Percentiles rank a stretch among this genome's conserved stretches.
Evolutionary conservation across 2,113 vertebrate genomes (phyloP).

Genomic region (Tychaedon coryphoeus): DNA sequence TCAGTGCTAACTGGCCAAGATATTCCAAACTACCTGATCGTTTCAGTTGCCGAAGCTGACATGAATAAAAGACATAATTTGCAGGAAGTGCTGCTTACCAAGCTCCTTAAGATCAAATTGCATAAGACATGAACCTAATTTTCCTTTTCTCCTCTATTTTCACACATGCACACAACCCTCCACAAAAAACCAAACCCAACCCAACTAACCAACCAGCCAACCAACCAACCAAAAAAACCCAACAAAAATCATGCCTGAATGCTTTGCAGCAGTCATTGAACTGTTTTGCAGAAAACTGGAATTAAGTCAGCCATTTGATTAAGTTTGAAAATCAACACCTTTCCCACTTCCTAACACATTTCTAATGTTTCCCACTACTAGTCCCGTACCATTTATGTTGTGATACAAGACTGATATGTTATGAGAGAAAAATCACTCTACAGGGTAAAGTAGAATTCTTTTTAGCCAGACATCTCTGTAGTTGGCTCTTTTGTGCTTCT

Average conservation of each 20-base stretch:
- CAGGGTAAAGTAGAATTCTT: neutral
- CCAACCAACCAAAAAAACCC: neutral
- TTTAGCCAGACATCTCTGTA: neutral
- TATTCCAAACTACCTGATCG: neutral
- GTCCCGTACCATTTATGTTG: fast-evolving
- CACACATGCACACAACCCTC: neutral
- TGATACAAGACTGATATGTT: neutral
- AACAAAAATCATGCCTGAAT: neutral
- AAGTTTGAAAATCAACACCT: neutral
- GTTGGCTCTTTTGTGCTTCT: neutral
- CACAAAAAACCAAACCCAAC: neutral
- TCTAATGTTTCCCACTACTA: neutral
- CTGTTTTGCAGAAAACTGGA: neutral
- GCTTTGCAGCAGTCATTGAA: neutral
- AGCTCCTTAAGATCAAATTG: neutral
- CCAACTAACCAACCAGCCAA: too few relatives aligned
- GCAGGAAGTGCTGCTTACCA: neutral
- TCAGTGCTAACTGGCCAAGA: neutral
- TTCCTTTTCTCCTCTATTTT: neutral
- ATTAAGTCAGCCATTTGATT: neutral
- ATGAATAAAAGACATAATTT: neutral
- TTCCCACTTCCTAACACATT: neutral
- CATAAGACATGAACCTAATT: neutral
- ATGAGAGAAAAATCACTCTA: neutral
- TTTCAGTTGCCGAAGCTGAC: neutral